Evolutionary conservation across 2,888 invertebrate species (phyloP).

Genomic region (Sinopyrophorus schimmeli): DNA sequence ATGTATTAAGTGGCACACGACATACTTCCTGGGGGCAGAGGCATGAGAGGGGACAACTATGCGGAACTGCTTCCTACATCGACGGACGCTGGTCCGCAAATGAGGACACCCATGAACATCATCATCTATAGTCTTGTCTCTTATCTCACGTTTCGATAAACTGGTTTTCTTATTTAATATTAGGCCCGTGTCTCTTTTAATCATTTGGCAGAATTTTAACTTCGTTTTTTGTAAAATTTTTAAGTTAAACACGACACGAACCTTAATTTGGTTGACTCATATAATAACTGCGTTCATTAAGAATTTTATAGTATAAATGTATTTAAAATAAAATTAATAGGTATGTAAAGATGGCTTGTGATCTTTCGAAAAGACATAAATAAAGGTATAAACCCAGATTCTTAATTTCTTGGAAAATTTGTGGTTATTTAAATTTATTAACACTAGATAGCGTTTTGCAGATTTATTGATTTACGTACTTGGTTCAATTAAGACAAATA

Average conservation of each 20-base stretch:
- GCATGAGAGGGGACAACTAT: slow-evolving; percentile 41
- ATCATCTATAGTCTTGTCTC: slow-evolving; percentile 30
- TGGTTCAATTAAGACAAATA: no score
- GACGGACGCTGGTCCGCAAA: slow-evolving; percentile 50
- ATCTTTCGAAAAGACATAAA: no score
- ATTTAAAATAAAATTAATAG: no score
- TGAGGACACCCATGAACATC: slow-evolving; percentile 47
- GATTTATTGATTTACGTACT: no score
- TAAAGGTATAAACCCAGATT: no score
- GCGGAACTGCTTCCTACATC: slow-evolving; percentile 55
- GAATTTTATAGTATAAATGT: no score
- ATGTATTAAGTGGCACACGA: slow-evolving; percentile 49
- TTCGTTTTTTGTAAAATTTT: slow-evolving; percentile 7
- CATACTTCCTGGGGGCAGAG: slow-evolving; percentile 45
- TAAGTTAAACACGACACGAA: slow-evolving; percentile 6
- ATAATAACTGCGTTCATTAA: no score
- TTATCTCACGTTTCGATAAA: slow-evolving; percentile 29
- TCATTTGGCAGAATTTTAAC: slow-evolving; percentile 10
- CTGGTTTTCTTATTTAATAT: slow-evolving; percentile 27
- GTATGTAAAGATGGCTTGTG: no score
- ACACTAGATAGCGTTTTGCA: no score
- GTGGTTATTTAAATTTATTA: no score
- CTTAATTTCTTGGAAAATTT: no score
- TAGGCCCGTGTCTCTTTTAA: slow-evolving; percentile 14
- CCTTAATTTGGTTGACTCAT: slow-evolving; percentile 11